Evolutionary conservation across 2,113 vertebrate genomes (phyloP).

Genomic region (Myiopsitta monachus): DNA sequence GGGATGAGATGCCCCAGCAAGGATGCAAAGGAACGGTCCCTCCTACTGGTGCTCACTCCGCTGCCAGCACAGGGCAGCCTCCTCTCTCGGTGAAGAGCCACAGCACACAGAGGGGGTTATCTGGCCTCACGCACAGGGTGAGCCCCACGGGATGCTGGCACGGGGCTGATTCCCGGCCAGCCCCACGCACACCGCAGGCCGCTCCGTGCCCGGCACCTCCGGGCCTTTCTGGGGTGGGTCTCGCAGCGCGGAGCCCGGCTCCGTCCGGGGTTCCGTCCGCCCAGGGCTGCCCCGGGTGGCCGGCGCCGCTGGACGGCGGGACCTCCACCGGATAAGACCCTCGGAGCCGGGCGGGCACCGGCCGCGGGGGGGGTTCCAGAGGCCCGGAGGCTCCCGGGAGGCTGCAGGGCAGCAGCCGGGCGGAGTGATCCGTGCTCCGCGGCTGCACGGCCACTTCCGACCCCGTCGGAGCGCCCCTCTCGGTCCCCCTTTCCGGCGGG

Average conservation of each 20-base stretch:
- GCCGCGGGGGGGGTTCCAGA: not conserved
- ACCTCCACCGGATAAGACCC: no score
- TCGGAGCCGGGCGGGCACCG: not conserved
- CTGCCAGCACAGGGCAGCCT: not conserved
- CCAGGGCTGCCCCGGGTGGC: no score
- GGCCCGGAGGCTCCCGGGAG: not conserved
- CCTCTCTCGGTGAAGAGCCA: not conserved
- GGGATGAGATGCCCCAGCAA: fast-evolving
- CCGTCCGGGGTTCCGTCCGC: not conserved
- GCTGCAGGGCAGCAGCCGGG: not conserved
- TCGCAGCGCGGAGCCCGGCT: no score
- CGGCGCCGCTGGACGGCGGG: not conserved
- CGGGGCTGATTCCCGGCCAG: not conserved
- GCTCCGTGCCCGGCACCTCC: not conserved
- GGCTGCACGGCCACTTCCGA: not conserved
- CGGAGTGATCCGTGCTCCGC: not conserved
- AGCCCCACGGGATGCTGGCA: not conserved
- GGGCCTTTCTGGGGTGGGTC: no score
- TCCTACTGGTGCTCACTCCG: fast-evolving
- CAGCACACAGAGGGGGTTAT: fast-evolving
- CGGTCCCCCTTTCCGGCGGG: no score
- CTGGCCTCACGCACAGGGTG: fast-evolving
- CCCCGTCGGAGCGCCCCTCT: no score
- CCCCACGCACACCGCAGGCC: not conserved
- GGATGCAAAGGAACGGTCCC: no score